Base-by-base conservation (phyloP, 2,113 vertebrate species). In the Trochalopteron elliotii region DNA sequence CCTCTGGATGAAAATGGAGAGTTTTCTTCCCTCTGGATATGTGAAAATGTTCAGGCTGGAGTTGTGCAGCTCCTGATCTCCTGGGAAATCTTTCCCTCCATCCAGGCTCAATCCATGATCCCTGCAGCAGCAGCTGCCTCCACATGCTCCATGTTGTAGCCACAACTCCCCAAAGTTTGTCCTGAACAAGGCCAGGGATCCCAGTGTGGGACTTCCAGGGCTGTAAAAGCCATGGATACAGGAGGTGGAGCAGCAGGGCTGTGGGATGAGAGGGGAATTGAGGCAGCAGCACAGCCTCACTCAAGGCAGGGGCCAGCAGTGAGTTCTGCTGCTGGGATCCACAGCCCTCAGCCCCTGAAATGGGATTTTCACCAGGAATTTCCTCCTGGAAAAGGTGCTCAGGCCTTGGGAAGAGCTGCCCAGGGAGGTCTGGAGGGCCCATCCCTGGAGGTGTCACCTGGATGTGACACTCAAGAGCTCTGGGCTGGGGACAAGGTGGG, bases 311-410 rank as follows among this genome's bases (percentile, higher is more conserved):
- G 31, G 28, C 28, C 20, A 40, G 42, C 64, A 25, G 31, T 5
- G 42, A 33, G 40, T 9, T 5, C 70, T 27, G 47, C 47, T 25
- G 52, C 53, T 12, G 24, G 33, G 9, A 28, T 45, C 63, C 49
- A 20, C 37, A 63, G 60, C 18, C 56, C 40, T 87, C n/a, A 53
- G 6, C 15, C 33, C 6, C 3, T 50, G 27, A 37, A 77, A 55
- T 52, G 47, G 39, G 40, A 39, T 47, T 61, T 61, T 3, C 74
- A 40, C 40, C 8, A 55, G 24, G 12, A 70, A 61, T 78, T 87
- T n/a, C 2, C 11, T 0, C 23, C 0, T n/a, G 56, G 65, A 24
- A 55, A 53, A 19, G 55, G 28, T 0, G 19, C 0, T 10, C 60
- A 75, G 82, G 17, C 10, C 25, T 61, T 21, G 23, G n/a, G 0